Conservation (phyloP, 2,113 vertebrate genomes). For the Otocyon megalotis region DNA sequence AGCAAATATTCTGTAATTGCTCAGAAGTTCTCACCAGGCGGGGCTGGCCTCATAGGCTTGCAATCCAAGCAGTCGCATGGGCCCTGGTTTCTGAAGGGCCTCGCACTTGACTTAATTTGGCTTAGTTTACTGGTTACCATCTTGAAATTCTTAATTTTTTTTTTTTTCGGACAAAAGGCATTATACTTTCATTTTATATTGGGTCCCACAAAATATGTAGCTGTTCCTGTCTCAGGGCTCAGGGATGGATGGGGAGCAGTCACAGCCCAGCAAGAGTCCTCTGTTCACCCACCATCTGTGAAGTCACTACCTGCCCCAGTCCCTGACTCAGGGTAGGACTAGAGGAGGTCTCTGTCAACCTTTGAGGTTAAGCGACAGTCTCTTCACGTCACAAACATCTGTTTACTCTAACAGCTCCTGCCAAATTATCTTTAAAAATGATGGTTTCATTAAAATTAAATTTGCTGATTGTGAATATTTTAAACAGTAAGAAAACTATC, state of each 20-base stretch:
- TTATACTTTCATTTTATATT: neutral
- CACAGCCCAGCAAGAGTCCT: accelerated
- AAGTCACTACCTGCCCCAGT: accelerated
- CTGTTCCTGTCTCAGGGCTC: neutral
- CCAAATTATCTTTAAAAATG: neutral
- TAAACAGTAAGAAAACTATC: constrained; percentile 9
- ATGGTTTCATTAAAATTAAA: constrained; percentile 4
- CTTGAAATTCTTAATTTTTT: neutral
- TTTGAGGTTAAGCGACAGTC: neutral
- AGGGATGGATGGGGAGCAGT: neutral
- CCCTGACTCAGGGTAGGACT: neutral
- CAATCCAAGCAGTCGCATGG: neutral
- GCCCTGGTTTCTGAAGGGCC: neutral
- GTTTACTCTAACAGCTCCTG: neutral
- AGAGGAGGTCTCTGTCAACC: neutral
- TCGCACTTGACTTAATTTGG: neutral
- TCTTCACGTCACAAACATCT: neutral
- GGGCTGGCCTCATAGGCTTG: neutral
- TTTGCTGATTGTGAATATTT: neutral
- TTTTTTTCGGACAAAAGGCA: neutral
- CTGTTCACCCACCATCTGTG: neutral
- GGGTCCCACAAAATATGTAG: neutral
- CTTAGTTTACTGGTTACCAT: neutral
- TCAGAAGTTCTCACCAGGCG: neutral
- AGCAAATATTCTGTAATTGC: neutral